A percentile compares a stretch with the other conserved stretches of the same genome.
These are phyloP conservation scores for Drosophila ficusphila DNA, from an alignment of 1,140 invertebrate species.

Conservation along the genomic window DNA sequence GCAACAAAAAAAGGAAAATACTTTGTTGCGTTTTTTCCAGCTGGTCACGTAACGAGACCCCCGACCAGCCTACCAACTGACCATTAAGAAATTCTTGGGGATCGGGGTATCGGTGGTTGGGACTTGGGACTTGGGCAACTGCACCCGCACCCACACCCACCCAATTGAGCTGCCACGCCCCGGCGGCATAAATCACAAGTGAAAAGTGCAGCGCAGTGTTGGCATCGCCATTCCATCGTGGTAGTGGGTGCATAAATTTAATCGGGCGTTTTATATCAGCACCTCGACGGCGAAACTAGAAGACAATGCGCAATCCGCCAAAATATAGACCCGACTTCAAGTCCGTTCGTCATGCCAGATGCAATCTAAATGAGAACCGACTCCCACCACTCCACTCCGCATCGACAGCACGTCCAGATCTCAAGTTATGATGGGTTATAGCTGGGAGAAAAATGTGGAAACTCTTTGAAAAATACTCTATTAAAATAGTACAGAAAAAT, in stretches of 20 bases:
- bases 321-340: conserved; percentile 42
- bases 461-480: not conserved
- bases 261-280: conserved; percentile 61
- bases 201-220: conserved; percentile 53
- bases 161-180: conserved; percentile 30
- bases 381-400: conserved; percentile 24
- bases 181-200: conserved; percentile 72
- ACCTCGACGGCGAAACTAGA: conserved; percentile 23
- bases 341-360: conserved; percentile 42
- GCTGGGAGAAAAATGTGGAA: conserved; percentile 1
- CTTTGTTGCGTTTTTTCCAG: conserved; percentile 30
- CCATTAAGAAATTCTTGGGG: conserved; percentile 72
- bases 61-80: conserved; percentile 31
- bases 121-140: conserved; percentile 1
- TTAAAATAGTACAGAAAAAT: too few species aligned
- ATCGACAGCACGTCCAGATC: conserved; percentile 41
- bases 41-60: conserved; percentile 62
- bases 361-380: conserved; percentile 18
- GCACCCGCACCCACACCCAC: conserved; percentile 22
- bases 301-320: conserved; percentile 19
- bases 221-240: conserved; percentile 33
- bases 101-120: too few species aligned
- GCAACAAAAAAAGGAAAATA: conserved; percentile 33
- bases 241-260: conserved; percentile 63
- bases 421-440: conserved; percentile 31